A percentile compares a stretch with the other conserved stretches of the same genome.
These are phyloP conservation scores for Elysia crispata DNA, from an alignment of 2,888 invertebrate genomes.

Conservation along the genomic window DNA sequence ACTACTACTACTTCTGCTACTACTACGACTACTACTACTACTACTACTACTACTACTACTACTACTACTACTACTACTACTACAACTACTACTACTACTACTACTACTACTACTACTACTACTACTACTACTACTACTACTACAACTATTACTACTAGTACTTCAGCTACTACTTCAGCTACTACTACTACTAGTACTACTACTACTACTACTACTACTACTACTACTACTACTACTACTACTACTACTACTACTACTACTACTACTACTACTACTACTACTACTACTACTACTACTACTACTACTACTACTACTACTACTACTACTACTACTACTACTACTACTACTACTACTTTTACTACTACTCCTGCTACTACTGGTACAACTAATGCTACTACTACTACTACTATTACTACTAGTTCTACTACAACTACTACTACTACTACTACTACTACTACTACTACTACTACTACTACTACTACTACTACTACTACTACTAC, in stretches of 20 bases:
- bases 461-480: background rate
- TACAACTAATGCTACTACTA: background rate
- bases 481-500: background rate
- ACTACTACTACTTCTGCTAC: no score
- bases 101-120: constrained; percentile 20
- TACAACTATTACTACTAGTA: no score
- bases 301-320: background rate
- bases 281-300: background rate
- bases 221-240: background rate
- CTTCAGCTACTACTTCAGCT: no score
- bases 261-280: background rate
- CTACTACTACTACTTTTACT: background rate
- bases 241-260: background rate
- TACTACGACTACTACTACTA: no score
- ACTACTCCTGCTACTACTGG: background rate
- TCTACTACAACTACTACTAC: no score
- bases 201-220: background rate
- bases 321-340: background rate
- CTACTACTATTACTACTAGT: no score
- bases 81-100: constrained; percentile 9
- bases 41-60: constrained; percentile 24
- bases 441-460: background rate
- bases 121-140: background rate
- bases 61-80: constrained; percentile 19
- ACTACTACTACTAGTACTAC: background rate